Percentiles rank a stretch among this genome's conserved stretches.
Evolutionary conservation across 1,140 invertebrate genomes (phyloP).

Genomic region (Neodiprion virginianus): DNA sequence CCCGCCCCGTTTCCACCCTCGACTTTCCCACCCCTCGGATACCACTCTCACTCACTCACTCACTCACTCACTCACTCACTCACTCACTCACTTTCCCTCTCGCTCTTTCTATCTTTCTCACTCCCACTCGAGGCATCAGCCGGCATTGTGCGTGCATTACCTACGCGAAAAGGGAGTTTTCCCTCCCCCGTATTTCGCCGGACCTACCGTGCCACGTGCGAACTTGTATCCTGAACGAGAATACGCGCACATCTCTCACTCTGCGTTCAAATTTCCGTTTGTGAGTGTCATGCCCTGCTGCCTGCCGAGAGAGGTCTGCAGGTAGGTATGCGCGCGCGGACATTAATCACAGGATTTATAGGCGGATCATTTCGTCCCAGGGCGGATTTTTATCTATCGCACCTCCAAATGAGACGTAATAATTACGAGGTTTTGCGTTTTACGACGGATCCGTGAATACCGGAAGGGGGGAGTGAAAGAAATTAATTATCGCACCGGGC

Average conservation of each 20-base stretch:
- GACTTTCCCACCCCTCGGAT: conserved; percentile 34
- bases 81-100: conserved; percentile 16
- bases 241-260: conserved; percentile 12
- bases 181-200: conserved; percentile 23
- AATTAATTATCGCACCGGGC: not conserved
- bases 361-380: conserved; percentile 52
- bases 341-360: conserved; percentile 60
- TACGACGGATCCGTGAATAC: conserved; percentile 29
- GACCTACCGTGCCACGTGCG: conserved; percentile 25
- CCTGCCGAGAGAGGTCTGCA: too few relatives aligned
- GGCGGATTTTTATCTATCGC: conserved; percentile 43
- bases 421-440: conserved; percentile 47
- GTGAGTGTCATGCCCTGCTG: too few relatives aligned
- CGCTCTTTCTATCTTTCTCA: not conserved
- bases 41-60: conserved; percentile 24
- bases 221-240: conserved; percentile 50
- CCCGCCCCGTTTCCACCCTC: conserved; percentile 45
- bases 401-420: conserved; percentile 47
- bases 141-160: conserved; percentile 13
- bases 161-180: conserved; percentile 22
- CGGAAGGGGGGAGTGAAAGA: not conserved
- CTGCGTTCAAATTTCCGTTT: conserved; percentile 26
- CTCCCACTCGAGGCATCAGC: conserved; percentile 21
- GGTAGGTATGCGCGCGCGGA: conserved; percentile 42
- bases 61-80: conserved; percentile 24